Evolutionary conservation across 2,113 vertebrate species (phyloP), one percentile per base, ranked within the genome.

Genomic region (Amia ocellicauda): DNA sequence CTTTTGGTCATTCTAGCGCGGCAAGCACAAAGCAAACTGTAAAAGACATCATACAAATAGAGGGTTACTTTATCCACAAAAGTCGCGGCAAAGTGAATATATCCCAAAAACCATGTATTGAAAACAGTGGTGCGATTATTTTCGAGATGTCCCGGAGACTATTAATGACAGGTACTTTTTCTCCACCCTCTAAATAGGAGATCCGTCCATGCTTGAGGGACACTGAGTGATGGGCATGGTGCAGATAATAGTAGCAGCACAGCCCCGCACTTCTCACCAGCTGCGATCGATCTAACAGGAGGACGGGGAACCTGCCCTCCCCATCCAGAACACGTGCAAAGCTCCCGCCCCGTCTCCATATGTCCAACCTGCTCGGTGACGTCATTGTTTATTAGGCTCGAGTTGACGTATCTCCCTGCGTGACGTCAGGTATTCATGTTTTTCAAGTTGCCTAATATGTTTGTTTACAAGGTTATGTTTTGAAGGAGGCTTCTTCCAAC

Each of bases 261-360:
- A n/a, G n/a, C 67, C 75, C 76, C 63, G 50, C 82, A 72, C 86
- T 87, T 81, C 82, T 85, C 82, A 82, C 79, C 80, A 80, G 76
- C 80, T 62, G 69, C 80, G 83, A 89, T 88, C 85, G 86, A 89
- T 90, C 85, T 85, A 84, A 86, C 85, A 72, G 74, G 79, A 85
- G 83, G 76, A 82, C 79, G 75, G 83, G 79, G 80, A 85, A 76
- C 81, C 79, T 67, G 79, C 84, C 80, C 84, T 85, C 75, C 78
- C 77, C 71, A 87, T 87, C 87, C 86, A 71, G 80, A 80, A 80
- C 86, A 89, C 85, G 86, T 83, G 85, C 85, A 76, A 65, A 81
- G 78, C 74, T 77, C 75, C 84, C 84, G 77, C 84, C 76, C 82
- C 76, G 74, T 78, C 77, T 75, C 77, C 63, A 72, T 78, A 72